These are phyloP conservation scores for Chrysaora quinquecirrha DNA, from an alignment of 30 jellyfish, hydroid and myxozoan genomes.

Conservation along the genomic window DNA sequence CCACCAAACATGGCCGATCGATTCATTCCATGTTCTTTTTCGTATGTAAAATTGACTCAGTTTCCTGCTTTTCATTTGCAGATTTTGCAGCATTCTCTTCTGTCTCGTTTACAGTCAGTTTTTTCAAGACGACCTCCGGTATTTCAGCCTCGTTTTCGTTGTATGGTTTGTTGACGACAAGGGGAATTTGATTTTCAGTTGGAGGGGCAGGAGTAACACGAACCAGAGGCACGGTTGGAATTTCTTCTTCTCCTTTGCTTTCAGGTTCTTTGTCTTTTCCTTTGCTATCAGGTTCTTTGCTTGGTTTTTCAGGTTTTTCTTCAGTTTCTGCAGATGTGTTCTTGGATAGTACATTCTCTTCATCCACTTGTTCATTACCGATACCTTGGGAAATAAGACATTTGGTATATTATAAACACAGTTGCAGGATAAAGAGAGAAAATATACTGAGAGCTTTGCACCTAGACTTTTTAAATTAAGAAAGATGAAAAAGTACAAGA, in stretches of 20 bases:
- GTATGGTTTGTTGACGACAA: constrained; percentile 4
- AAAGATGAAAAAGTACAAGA: too few species aligned
- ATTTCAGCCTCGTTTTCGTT: constrained; percentile 22
- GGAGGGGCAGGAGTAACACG: constrained; percentile 35
- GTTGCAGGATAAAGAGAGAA: too few species aligned
- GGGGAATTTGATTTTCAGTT: constrained; percentile 32
- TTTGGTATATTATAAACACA: too few species aligned
- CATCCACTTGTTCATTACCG: too few species aligned
- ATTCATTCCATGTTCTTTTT: constrained; percentile 71
- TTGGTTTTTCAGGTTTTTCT: too few species aligned
- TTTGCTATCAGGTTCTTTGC: constrained; percentile 6
- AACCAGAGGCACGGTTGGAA: constrained; percentile 33
- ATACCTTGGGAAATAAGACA: too few species aligned
- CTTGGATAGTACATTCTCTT: not conserved
- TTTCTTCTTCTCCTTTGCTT: constrained; percentile 29
- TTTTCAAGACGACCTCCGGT: constrained; percentile 44
- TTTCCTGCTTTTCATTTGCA: constrained; percentile 39
- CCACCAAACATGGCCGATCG: constrained; percentile 98
- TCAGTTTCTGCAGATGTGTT: not conserved
- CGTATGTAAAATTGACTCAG: constrained; percentile 72
- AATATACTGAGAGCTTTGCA: too few species aligned
- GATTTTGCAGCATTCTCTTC: constrained; percentile 69
- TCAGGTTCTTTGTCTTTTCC: constrained; percentile 5
- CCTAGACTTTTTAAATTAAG: too few species aligned
- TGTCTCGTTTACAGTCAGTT: constrained; percentile 67